Percentiles rank a stretch among this genome's conserved stretches.
Conservation (phyloP, 2,888 invertebrate genomes). For the Drosophila lacicola region DNA sequence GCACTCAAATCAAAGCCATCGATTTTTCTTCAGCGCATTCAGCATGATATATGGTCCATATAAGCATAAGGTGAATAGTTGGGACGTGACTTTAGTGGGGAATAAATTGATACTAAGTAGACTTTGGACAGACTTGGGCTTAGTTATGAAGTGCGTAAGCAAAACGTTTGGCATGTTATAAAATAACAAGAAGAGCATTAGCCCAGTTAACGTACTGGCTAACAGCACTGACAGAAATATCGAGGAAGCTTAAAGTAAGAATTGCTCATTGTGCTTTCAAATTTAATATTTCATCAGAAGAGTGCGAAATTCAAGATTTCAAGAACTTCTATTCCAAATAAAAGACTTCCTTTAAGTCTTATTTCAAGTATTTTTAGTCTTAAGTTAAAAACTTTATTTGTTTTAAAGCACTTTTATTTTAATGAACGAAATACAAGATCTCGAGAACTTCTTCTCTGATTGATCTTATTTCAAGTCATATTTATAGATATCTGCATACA, state of each 20-base stretch:
- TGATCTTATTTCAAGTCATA: too few relatives aligned
- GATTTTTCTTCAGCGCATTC: constrained; percentile 53
- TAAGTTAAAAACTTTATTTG: too few relatives aligned
- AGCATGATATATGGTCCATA: constrained; percentile 10
- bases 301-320: too few relatives aligned
- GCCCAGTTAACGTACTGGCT: constrained; percentile 18
- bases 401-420: too few relatives aligned
- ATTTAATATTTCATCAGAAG: too few relatives aligned
- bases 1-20: constrained; percentile 59
- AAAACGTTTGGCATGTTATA: constrained; percentile 6
- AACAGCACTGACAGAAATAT: neutral
- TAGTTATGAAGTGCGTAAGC: constrained; percentile 24
- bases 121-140: neutral
- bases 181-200: constrained; percentile 14
- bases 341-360: too few relatives aligned
- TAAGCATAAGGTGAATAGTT: constrained; percentile 2
- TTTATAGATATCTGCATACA: too few relatives aligned
- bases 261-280: neutral
- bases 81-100: constrained; percentile 48
- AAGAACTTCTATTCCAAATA: too few relatives aligned
- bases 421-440: too few relatives aligned
- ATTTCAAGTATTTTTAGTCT: too few relatives aligned
- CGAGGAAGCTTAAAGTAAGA: neutral
- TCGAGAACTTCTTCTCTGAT: too few relatives aligned
- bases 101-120: constrained; percentile 21